phyloP scores from a whole-genome alignment of 2,888 invertebrate genomes.

The Dicycla oo region DNA sequence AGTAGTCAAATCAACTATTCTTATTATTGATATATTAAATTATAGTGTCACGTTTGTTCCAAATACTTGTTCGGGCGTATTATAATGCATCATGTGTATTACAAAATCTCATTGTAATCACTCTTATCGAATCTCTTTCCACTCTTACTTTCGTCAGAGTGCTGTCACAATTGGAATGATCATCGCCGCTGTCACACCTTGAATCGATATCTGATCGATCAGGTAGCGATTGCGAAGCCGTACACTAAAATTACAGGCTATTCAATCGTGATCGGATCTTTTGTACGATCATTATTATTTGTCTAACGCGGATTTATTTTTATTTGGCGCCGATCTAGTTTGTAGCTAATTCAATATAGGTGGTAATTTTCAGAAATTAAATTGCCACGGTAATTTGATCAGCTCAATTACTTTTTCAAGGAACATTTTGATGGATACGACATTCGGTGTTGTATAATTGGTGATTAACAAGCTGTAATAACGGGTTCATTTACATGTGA shows the following conservation, averaged over 20 bases:
- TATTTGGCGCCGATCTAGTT: slow-evolving; percentile 50
- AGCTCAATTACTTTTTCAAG: slow-evolving; percentile 34
- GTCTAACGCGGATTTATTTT: slow-evolving; percentile 63
- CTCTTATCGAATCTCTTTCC: slow-evolving; percentile 75
- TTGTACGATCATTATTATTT: slow-evolving; percentile 70
- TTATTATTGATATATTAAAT: slow-evolving; percentile 75
- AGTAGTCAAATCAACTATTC: slow-evolving; percentile 54
- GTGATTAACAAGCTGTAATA: slow-evolving; percentile 36
- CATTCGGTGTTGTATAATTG: slow-evolving; percentile 37
- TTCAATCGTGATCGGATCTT: slow-evolving; percentile 68
- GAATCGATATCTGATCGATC: slow-evolving; percentile 79
- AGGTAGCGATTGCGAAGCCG: slow-evolving; percentile 71
- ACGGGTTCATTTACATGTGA: slow-evolving; percentile 50
- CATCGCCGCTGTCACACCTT: slow-evolving; percentile 79
- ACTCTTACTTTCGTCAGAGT: slow-evolving; percentile 81
- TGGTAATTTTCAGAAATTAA: slow-evolving; percentile 49
- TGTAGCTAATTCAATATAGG: slow-evolving; percentile 39
- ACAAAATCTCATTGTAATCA: slow-evolving; percentile 79
- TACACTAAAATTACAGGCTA: slow-evolving; percentile 67
- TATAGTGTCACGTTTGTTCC: slow-evolving; percentile 79
- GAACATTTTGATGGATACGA: slow-evolving; percentile 23
- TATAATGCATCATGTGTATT: slow-evolving; percentile 75
- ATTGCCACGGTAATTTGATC: slow-evolving; percentile 25
- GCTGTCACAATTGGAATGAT: slow-evolving; percentile 76
- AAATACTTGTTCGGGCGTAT: slow-evolving; percentile 74